Percentiles rank a stretch among this genome's conserved stretches.
phyloP scores from a whole-genome alignment of 2,797 vertebrate species.

The Sebastes matsubarae region DNA sequence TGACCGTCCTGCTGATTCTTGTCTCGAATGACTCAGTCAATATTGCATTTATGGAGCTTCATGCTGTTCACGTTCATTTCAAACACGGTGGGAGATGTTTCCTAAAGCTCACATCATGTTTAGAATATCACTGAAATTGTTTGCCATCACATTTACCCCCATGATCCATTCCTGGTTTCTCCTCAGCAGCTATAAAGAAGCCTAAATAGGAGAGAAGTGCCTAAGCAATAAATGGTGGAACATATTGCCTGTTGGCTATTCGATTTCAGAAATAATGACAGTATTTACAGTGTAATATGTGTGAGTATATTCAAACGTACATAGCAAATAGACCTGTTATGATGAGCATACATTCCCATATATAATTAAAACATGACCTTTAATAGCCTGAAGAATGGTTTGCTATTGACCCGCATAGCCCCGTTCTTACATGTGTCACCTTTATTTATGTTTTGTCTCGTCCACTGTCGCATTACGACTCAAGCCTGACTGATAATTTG shows the following conservation, averaged over 20 bases:
- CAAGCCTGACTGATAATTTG: not conserved
- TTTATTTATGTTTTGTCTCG: not conserved
- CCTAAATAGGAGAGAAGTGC: not conserved
- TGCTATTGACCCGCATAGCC: not conserved
- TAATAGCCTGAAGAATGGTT: not conserved
- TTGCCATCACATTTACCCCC: not conserved
- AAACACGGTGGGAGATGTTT: slow-evolving; percentile 4
- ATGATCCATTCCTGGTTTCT: not conserved
- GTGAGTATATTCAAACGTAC: not conserved
- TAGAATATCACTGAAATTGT: slow-evolving; percentile 3
- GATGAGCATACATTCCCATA: not conserved
- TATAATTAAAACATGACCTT: not conserved
- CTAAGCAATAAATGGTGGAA: not conserved
- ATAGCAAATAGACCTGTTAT: not conserved
- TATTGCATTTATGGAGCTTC: slow-evolving; percentile 35
- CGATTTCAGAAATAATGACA: not conserved
- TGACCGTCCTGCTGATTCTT: slow-evolving; percentile 50
- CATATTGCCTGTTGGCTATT: not conserved
- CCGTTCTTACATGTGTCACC: not conserved
- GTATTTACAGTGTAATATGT: not conserved
- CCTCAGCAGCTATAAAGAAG: not conserved
- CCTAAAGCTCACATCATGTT: slow-evolving; percentile 7
- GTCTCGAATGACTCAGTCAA: slow-evolving; percentile 58
- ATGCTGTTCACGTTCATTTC: slow-evolving; percentile 30
- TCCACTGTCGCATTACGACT: not conserved